Base-by-base conservation (phyloP, 2,888 invertebrate species). In the Tachina lurida region DNA sequence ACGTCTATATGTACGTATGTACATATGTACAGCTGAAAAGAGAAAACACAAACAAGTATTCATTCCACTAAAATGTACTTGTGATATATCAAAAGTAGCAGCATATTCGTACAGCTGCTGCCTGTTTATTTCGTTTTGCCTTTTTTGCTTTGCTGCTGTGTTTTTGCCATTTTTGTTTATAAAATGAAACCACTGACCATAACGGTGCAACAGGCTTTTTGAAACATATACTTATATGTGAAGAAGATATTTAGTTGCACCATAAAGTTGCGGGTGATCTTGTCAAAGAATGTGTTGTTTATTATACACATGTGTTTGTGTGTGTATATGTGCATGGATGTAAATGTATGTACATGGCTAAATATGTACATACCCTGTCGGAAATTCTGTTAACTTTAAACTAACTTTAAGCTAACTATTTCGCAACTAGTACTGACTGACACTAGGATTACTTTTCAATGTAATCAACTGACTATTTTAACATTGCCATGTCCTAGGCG, bases 131-230 rank as follows among this genome's bases (percentile, higher is more conserved):
- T 45, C 12, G 13, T 9, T 7, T 31, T 31, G 31, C 31, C 5
- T 31, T 31, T 31, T 31, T 43, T 63, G 17, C 22, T 54, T 43
- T 75, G 60, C 58, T 67, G 74, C 43, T 41, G 49, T 62, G 74
- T 41, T 80, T 76, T 73, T 81, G 62, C 82, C 79, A 76, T 82
- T 86, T 83, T 75, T 65, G 79, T 82, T 79, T 83, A 60, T 68
- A 80, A 84, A 84, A 84, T 84, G 84, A 75, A 87, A 84, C 87
- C 84, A 84, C 75, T 87, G 84, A 84, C 84, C 87, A 87, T 82
- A 87, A 87, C 84, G 75, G 78, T 84, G 87, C 81, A 81, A 78
- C 84, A 84, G 76, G 77, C 73, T 83, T 77, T 77, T 78, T 60
- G 52, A 78, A 78, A 76, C 76, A 82, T 84, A 31, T 39, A 62